These are phyloP conservation scores for Helicoverpa zea DNA, from an alignment of 1,140 invertebrate species.

Conservation along the genomic window DNA sequence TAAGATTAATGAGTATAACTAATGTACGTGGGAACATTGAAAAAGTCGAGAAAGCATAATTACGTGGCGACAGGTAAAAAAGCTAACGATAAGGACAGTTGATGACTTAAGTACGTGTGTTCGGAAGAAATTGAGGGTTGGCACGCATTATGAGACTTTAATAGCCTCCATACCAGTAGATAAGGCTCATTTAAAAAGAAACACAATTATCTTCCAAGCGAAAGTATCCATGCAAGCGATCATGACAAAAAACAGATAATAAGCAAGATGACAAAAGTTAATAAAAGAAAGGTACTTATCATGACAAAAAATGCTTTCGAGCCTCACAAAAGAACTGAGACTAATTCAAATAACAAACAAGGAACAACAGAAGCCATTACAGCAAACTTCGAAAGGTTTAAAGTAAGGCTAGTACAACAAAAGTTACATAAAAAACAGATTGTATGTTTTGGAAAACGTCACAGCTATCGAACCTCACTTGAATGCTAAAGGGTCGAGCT, in stretches of 20 bases:
- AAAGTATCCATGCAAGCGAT: too few relatives aligned
- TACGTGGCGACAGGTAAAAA: constrained; percentile 36
- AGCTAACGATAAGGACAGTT: constrained; percentile 26
- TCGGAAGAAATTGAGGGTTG: constrained; percentile 22
- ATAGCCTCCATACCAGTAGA: constrained; percentile 9
- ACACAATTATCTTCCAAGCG: not conserved
- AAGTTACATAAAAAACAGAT: constrained; percentile 36
- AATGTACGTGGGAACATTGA: constrained; percentile 45
- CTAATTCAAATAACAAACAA: constrained; percentile 20
- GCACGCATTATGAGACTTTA: constrained; percentile 33
- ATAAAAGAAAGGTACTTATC: not conserved
- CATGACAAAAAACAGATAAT: not conserved
- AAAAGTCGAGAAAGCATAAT: constrained; percentile 46
- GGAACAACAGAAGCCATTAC: constrained; percentile 31
- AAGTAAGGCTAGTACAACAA: constrained; percentile 34
- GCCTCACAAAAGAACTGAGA: constrained; percentile 12
- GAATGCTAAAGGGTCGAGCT: constrained; percentile 43
- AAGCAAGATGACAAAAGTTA: not conserved
- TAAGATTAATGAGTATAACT: constrained; percentile 55
- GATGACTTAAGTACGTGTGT: constrained; percentile 5
- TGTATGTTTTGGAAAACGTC: constrained; percentile 34
- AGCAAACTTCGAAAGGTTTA: constrained; percentile 22
- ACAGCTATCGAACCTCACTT: constrained; percentile 51
- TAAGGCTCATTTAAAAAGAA: not conserved
- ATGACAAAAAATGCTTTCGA: not conserved